Base-by-base conservation (phyloP, 2,113 vertebrate genomes). In the Glaucomys volans region DNA sequence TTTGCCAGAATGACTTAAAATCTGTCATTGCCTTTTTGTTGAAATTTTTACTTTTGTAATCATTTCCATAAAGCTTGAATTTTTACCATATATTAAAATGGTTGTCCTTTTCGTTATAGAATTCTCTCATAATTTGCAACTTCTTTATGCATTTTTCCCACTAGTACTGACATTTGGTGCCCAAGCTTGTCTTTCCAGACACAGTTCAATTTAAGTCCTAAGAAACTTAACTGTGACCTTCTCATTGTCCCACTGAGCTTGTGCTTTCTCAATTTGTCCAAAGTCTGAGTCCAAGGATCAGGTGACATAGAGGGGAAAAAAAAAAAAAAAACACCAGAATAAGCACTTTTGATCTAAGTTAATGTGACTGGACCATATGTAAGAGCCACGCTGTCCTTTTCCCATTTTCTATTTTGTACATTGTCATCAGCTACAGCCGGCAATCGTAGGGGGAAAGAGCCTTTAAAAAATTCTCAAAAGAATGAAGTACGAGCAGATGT, bases 401-500 rank as follows among this genome's bases (percentile, higher is more conserved):
- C 40, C 16, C 40, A 4, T 40, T 96, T 90, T 54, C 42, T 94
- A 52, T 82, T 94, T 69, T 87, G 28, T 91, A 97, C 94, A 28
- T 5, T 0, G 75, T 95, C 71, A 82, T 94, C 14, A 72, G 69
- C 76, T 95, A 42, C 93, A 95, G 77, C 75, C 95, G 86, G 89
- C 64, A 96, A 90, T 92, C 66, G 90, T 96, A 87, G 35, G 26
- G 74, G 74, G 2, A 50, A 97, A 97, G 64, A 67, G 90, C 77
- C 50, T 37, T 87, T 81, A 40, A 94, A 97, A 98, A 87, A 8
- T 96, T 96, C 90, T 98, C 37, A 86, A 94, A 97, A 94, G 95
- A 92, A 96, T 90, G 37, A 98, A 98, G 95, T 88, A 95, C 94
- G 82, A 98, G 87, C 92, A 95, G 77, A 91, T 94, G 95, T 97